phyloP scores from a whole-genome alignment of 92 coral and sea anemone species.

The Porites divaricata region DNA sequence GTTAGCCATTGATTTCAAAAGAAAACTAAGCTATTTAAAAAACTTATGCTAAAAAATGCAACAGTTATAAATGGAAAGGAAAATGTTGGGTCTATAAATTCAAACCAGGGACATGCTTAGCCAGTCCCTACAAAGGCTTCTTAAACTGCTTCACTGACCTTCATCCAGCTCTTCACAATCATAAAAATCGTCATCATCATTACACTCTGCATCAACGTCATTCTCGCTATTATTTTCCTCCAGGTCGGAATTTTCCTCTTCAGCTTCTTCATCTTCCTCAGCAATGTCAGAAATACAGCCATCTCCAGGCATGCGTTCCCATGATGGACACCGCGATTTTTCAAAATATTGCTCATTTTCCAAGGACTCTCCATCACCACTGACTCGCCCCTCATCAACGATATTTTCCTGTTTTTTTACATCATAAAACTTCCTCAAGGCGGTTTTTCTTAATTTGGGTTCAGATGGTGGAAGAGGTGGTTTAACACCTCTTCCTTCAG shows the following conservation, averaged over 20 bases:
- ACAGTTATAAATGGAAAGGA: no score
- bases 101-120: no score
- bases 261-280: slow-evolving; percentile 87
- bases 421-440: slow-evolving; percentile 69
- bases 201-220: slow-evolving; percentile 78
- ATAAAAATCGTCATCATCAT: slow-evolving; percentile 40
- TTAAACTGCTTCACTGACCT: slow-evolving; percentile 1
- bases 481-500: slow-evolving; percentile 42
- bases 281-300: slow-evolving; percentile 98
- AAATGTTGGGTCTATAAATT: no score
- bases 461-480: slow-evolving; percentile 69
- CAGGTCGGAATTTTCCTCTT: slow-evolving; percentile 46
- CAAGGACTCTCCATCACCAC: slow-evolving; percentile 94
- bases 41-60: no score
- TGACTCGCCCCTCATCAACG: slow-evolving; percentile 67
- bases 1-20: no score
- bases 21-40: no score
- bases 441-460: slow-evolving; percentile 46
- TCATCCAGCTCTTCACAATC: slow-evolving; percentile 35
- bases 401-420: slow-evolving; percentile 57
- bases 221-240: slow-evolving; percentile 63
- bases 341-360: slow-evolving; percentile 61
- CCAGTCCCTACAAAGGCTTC: no score
- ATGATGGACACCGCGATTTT: slow-evolving; percentile 62
- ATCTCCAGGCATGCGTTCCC: slow-evolving; percentile 94